Evolutionary conservation across 2,797 vertebrate species (phyloP), one percentile per base, ranked within the genome.

Genomic region (Tragopan temminckii): DNA sequence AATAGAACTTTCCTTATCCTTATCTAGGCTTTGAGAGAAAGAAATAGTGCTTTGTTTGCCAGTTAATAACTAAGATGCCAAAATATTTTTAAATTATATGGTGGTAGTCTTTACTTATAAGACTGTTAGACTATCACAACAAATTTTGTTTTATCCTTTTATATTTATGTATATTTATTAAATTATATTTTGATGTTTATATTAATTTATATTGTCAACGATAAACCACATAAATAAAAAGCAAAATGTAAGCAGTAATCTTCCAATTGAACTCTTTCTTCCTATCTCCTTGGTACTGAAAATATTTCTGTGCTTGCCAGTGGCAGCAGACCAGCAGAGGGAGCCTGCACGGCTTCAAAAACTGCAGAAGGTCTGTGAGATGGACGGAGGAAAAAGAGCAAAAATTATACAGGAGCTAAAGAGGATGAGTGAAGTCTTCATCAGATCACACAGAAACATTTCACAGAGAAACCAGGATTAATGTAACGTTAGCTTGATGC

Each of bases 281-380:
- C 50, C 13, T 31, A 21, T 21, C 20, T 82, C 5, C 9, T 4
- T 8, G 1, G 6, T 10, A 19, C 31, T 20, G 57, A 70, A 2
- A 31, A 0, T 8, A n/a, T 31, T 78, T 66, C 29, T 75, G 11
- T 3, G 13, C 40, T n/a, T 61, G 67, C 17, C 70, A 35, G 62
- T 13, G 71, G 45, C 18, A 18, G 4, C 4, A 70, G 66, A 67
- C 93, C 95, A 90, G 67, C 88, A 96, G 95, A 96, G 94, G 94
- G 96, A 93, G 96, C 93, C 82, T 64, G 55, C 24, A 85, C n/a
- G 85, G 45, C 84, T 93, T 13, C 58, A 38, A 40, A 87, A 42
- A 35, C 11, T 13, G 45, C 53, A 33, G 69, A 42, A 38, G 19
- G 45, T 24, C 38, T 1, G 23, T 3, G 23, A 90, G 13, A 35